Evolutionary conservation across 1,140 invertebrate species (phyloP), one percentile per base, ranked within the genome.

Genomic region (Drosophila virilis): DNA sequence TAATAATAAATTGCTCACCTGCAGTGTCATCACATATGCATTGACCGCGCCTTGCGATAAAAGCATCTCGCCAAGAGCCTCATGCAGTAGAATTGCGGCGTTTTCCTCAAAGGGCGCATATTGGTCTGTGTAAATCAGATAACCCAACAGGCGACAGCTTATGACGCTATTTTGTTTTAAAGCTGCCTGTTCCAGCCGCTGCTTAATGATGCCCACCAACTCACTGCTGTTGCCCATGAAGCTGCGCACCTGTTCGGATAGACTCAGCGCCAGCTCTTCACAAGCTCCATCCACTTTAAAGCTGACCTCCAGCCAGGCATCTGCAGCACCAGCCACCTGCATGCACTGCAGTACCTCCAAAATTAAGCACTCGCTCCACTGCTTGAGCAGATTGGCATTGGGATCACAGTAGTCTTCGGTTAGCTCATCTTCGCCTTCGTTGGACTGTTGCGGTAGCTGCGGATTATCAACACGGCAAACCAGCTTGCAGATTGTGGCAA

Each of bases 391-490:
- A 71, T 84, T 91, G 10, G 85, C 91, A 82, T 91, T 91, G 22
- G 82, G 78, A 88, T 92, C 91, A 77, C 83, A 92, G 38, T 90
- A 92, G 46, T 92, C 90, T 45, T 92, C 90, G 6, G 91, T 90
- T 1, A 82, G 60, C 51, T 92, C 91, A 40, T 91, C 81, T n/a
- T 92, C 85, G 6, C 60, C 74, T n/a, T 86, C 79, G 28, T 69
- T 78, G 9, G 72, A 15, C 5, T 43, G 28, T 17, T 76, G 58
- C 2, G 37, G 12, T 9, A 40, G 1, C 8, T 80, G 48, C 4
- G 78, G 58, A 8, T 57, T 80, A 9, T 66, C 74, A 6, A 68
- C 66, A 8, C 64, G 61, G 33, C 82, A 90, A 12, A 78, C 82
- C 32, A 90, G 62, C 59, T 90, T 90, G 33, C 73, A 71, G 7